Evolutionary conservation across 2,113 vertebrate genomes (phyloP).

Genomic region (Eulacestoma nigropectus): DNA sequence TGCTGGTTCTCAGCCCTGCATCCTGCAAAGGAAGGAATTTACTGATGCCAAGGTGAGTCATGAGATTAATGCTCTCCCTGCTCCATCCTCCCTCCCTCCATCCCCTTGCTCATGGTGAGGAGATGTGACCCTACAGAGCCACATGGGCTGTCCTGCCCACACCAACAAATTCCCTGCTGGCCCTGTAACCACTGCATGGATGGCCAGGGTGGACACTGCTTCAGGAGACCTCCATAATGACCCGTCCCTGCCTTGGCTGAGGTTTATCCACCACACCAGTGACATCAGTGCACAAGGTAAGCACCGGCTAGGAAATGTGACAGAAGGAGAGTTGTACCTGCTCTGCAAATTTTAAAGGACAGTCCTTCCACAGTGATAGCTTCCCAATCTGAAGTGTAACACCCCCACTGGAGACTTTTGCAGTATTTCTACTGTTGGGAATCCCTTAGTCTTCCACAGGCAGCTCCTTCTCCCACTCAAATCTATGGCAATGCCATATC

Average conservation of each 20-base stretch:
- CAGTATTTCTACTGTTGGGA: neutral
- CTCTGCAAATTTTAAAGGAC: neutral
- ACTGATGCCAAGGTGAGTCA: neutral
- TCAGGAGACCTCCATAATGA: rapidly evolving
- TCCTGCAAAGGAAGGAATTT: neutral
- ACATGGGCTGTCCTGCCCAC: neutral
- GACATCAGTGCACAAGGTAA: neutral
- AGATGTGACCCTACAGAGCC: neutral
- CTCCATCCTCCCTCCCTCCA: neutral
- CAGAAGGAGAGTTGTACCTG: neutral
- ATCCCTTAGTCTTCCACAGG: neutral
- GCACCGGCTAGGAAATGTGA: neutral
- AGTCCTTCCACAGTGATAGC: rapidly evolving
- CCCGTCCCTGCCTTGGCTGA: neutral
- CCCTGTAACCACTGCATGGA: neutral
- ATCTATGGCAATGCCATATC: neutral
- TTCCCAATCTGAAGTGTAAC: neutral
- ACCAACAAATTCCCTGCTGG: neutral
- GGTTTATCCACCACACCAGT: neutral
- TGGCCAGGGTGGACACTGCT: neutral
- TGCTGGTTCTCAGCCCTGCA: neutral
- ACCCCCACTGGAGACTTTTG: neutral
- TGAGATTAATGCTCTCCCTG: neutral
- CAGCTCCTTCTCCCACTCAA: neutral
- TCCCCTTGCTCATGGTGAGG: neutral